These are phyloP conservation scores for Lumbricus terrestris DNA, from an alignment of 2,888 invertebrate genomes.

Conservation along the genomic window DNA sequence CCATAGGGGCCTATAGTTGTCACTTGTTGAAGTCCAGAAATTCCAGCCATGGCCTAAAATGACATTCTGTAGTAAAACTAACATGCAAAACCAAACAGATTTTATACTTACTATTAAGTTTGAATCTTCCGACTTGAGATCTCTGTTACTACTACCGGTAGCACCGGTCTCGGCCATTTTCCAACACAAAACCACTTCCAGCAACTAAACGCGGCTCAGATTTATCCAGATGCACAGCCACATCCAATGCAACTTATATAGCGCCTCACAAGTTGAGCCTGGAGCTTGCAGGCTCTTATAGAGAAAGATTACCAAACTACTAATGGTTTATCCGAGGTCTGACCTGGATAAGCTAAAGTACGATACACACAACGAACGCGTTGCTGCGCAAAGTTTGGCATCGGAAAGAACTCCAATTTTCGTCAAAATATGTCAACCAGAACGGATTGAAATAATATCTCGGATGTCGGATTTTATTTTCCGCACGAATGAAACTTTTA, in stretches of 20 bases:
- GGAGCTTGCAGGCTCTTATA: neutral
- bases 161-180: neutral
- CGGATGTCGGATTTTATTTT: neutral
- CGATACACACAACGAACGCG: neutral
- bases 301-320: neutral
- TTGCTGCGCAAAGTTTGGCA: neutral
- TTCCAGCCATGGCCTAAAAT: no score
- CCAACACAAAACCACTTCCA: neutral
- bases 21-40: no score
- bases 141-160: neutral
- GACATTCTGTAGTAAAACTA: no score
- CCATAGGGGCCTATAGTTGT: no score
- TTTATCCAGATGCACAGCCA: neutral
- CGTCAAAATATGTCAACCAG: neutral
- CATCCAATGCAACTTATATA: neutral
- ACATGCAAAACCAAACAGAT: no score
- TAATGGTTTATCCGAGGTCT: neutral
- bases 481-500: neutral
- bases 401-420: neutral
- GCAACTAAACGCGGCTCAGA: neutral
- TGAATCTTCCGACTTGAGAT: conserved; percentile 8
- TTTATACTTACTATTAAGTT: conserved; percentile 5
- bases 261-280: neutral
- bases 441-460: neutral
- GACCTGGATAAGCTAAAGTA: neutral